Evolutionary conservation across 2,797 vertebrate species (phyloP), one percentile per base, ranked within the genome.

Genomic region (Euthynnus affinis): DNA sequence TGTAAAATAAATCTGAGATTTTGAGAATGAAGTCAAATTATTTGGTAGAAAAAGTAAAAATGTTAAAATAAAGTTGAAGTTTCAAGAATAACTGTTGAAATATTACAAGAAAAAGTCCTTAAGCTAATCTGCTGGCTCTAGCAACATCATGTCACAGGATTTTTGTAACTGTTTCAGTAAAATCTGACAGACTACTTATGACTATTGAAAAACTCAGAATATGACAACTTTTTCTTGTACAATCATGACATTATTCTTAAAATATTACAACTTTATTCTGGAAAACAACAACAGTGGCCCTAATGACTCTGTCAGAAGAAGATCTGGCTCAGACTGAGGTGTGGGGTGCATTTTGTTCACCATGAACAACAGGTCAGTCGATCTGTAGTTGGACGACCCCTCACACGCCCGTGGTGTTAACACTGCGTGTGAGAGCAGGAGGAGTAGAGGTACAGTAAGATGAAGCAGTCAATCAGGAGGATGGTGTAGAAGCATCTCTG

Each of bases 351-450:
- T 72, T 83, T 65, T 49, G 44, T 61, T 80, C 76, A 68, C 59
- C 63, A 8, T 27, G 20, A 59, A 63, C 42, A 57, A 69, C 62
- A 70, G 64, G 6, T 60, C 60, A 18, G 46, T 29, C 0, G 23
- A 65, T 78, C 73, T 63, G 64, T 46, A n/a, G 51, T 23, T 40
- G 46, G 63, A 77, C 1, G 17, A 23, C 59, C 56, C 58, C 23
- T 59, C 42, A 3, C 23, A 52, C 1, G 0, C 27, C 59, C 53
- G 15, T 37, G 80, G 76, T 76, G 69, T 92, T 96, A 99, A 87
- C 98, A 99, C 92, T 98, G 97, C 13, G 95, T 91, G 81, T 95
- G 96, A 66, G 98, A 98, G 95, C 98, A 99, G 63, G 97, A 98
- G 4, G 97, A 97, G 90, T 98, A 99, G 68, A 99, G 94, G 94